Evolutionary conservation across 2,113 vertebrate species (phyloP), one percentile per base, ranked within the genome.

Genomic region (Phocoena phocoena): DNA sequence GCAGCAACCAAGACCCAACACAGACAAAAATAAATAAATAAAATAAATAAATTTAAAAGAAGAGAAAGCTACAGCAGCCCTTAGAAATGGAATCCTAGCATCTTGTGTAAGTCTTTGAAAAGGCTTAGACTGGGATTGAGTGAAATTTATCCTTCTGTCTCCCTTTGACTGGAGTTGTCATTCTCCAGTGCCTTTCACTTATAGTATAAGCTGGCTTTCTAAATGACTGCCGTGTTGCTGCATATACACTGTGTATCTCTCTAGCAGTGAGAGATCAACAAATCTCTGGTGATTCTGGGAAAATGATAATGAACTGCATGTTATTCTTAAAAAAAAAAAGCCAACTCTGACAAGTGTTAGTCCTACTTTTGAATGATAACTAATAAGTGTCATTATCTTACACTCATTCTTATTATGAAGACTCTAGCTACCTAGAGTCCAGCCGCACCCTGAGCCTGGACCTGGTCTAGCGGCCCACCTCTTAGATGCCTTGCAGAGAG

Each of bases 321-420:
- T 92, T 41, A 0, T 76, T 50, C 38, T 97, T 23, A 8, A 44
- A 44, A 44, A 67, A 20, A 84, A 13, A 83, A 33, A 41, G 20
- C 26, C 31, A 83, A 93, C 14, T 89, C 63, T 96, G 96, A 87
- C 89, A 93, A 71, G 63, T 97, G 97, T 96, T 90, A 85, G 67
- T 93, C 93, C 0, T 6, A 53, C 92, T 95, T 98, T 98, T 92
- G 74, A 98, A 70, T 67, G 79, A 95, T 97, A 93, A 95, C 96
- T 97, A 97, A 79, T 96, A 87, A 96, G 95, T 95, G 90, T 98
- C 95, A 93, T 96, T 93, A 88, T 97, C 94, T 96, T 97, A 98
- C 76, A 97, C 74, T 86, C 84, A 81, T 98, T 97, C 93, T 58
- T 97, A 79, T 90, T 97, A 94, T 36, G 90, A 88, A 96, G 65